Base-by-base conservation (phyloP, 2,113 vertebrate species). In the Stigmatopora argus region DNA sequence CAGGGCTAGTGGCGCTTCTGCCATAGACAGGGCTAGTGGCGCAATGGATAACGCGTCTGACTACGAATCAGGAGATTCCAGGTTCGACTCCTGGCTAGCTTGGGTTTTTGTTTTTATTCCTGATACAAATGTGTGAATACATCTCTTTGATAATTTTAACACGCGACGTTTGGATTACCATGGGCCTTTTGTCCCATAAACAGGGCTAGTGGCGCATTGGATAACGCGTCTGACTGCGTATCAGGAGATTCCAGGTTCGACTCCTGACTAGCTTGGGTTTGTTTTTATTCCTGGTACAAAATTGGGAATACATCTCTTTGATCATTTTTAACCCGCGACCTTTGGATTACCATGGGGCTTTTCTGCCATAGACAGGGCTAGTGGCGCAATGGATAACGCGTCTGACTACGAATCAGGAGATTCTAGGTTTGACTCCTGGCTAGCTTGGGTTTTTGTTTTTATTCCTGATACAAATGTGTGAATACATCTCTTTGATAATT, bases 31-130 rank as follows among this genome's bases (percentile, higher is more conserved):
- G 75, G 82, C 73, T 53, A 80, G 79, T 83, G 73, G 78, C 78
- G 75, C 80, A 84, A 74, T 83, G 67, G 71, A 79, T 73, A 85
- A 81, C 70, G 72, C 69, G 90, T 92, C 90, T 92, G 92, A 93
- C 92, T 92, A 91, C 91, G 92, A 91, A 92, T 92, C 90, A 93
- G 92, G 93, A 93, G 91, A 93, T 93, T 93, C 92, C 89, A 93
- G 91, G 92, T 93, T 94, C 90, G 77, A 85, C 83, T 81, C 79
- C 77, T 85, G 81, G 83, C 77, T 83, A 55, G 71, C 79, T 78
- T 31, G 26, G 26, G 1, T 31, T 31, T 31, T 3, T 31, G 26
- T 31, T 31, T 31, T 31, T 31, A 31, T 31, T 31, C 3, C 26
- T 31, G 26, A 31, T 31, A 31, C 26, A 31, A 1, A 31, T 2